Conservation (phyloP, 1,140 invertebrate species). For the Drosophila truncata region DNA sequence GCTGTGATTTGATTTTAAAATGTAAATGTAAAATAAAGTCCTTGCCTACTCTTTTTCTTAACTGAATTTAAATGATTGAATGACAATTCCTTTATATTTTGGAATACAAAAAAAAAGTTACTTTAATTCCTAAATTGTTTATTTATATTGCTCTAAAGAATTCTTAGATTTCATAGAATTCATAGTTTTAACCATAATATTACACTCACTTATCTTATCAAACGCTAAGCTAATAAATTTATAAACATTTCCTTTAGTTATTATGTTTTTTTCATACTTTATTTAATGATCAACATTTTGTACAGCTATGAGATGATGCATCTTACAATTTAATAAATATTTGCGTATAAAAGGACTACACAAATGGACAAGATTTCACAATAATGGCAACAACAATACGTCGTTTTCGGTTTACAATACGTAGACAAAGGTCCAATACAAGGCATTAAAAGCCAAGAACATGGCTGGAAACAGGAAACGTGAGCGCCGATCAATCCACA, state of each 20-base stretch:
- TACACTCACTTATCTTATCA: background rate
- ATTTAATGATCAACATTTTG: slow-evolving; percentile 47
- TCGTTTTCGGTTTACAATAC: slow-evolving; percentile 55
- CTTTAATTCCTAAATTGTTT: background rate
- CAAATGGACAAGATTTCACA: slow-evolving; percentile 67
- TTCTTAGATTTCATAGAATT: too few species aligned
- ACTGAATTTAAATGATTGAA: background rate
- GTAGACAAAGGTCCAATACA: slow-evolving; percentile 93
- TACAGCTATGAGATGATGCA: slow-evolving; percentile 61
- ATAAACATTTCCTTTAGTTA: background rate
- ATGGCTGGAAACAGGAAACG: slow-evolving; percentile 91
- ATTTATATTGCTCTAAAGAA: background rate
- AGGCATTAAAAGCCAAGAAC: slow-evolving; percentile 93
- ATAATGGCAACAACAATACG: slow-evolving; percentile 35
- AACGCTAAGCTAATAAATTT: background rate
- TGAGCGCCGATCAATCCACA: slow-evolving; percentile 92
- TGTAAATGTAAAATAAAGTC: background rate
- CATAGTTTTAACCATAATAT: background rate
- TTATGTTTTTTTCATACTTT: slow-evolving; percentile 42
- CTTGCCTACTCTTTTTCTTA: background rate
- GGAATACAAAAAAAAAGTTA: background rate
- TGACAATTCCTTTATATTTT: background rate
- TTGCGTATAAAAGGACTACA: slow-evolving; percentile 52
- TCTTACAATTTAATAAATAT: slow-evolving; percentile 54
- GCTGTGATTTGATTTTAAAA: background rate